Conservation (phyloP, 2,888 invertebrate species). For the Leistus spinibarbis region DNA sequence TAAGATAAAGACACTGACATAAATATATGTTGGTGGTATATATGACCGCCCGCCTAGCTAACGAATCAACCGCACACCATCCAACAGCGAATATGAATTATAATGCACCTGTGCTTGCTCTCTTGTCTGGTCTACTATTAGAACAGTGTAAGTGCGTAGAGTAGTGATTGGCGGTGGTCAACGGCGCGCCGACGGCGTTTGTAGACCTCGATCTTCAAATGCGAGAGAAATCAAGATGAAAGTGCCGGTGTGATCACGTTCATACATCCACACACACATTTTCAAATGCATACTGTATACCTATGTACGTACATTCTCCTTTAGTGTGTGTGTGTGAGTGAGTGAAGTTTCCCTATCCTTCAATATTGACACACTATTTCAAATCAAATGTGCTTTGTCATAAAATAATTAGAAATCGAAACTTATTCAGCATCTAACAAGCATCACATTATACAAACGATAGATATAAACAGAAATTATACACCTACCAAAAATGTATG, state of each 20-base stretch:
- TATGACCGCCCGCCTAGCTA: neutral
- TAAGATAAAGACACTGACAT: neutral
- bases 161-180: neutral
- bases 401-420: neutral
- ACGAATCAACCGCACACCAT: neutral
- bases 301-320: neutral
- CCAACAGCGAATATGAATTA: neutral
- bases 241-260: neutral
- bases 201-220: conserved; percentile 5
- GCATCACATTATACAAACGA: too few relatives aligned
- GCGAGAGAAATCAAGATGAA: conserved; percentile 11
- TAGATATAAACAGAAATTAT: neutral
- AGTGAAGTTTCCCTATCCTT: neutral
- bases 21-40: neutral
- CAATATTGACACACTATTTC: neutral
- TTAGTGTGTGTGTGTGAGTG: too few relatives aligned
- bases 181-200: neutral
- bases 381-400: neutral
- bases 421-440: neutral
- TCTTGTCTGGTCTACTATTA: neutral
- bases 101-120: neutral
- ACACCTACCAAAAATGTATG: neutral
- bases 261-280: neutral
- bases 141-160: neutral
- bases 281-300: neutral